Percentiles rank a stretch among this genome's conserved stretches.
phyloP scores from a whole-genome alignment of 2,113 vertebrate species.

The Heloderma charlesbogerti region DNA sequence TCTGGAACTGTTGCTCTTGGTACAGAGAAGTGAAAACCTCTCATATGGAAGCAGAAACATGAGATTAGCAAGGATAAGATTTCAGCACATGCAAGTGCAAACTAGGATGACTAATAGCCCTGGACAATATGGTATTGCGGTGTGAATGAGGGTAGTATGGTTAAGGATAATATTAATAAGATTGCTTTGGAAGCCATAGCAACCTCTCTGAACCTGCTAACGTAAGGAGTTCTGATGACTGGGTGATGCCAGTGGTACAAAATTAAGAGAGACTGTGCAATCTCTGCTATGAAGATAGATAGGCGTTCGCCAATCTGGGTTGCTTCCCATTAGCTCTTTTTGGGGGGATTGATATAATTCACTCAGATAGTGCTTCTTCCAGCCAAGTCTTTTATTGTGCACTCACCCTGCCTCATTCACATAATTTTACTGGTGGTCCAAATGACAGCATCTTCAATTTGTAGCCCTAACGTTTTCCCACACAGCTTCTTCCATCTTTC shows the following conservation, averaged over 20 bases:
- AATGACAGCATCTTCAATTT: too few relatives aligned
- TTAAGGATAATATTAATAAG: neutral
- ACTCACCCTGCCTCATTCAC: neutral
- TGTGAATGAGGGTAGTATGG: neutral
- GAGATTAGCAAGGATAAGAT: neutral
- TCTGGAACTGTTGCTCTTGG: neutral
- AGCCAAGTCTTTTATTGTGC: too few relatives aligned
- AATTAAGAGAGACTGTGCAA: neutral
- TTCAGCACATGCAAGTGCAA: neutral
- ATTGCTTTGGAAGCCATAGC: neutral
- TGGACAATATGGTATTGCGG: neutral
- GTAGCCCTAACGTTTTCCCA: too few relatives aligned
- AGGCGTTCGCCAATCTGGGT: neutral
- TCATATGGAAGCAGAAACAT: neutral
- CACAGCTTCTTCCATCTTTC: too few relatives aligned
- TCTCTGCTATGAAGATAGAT: neutral
- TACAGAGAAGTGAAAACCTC: neutral
- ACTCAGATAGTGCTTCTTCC: neutral
- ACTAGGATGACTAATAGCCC: neutral
- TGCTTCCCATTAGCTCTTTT: neutral
- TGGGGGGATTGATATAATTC: neutral
- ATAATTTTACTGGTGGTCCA: too few relatives aligned
- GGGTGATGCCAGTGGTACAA: neutral
- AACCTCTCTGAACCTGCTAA: neutral
- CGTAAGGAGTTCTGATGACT: neutral